These are phyloP conservation scores for Atta colombica DNA, from an alignment of 1,140 invertebrate species.

Conservation along the genomic window DNA sequence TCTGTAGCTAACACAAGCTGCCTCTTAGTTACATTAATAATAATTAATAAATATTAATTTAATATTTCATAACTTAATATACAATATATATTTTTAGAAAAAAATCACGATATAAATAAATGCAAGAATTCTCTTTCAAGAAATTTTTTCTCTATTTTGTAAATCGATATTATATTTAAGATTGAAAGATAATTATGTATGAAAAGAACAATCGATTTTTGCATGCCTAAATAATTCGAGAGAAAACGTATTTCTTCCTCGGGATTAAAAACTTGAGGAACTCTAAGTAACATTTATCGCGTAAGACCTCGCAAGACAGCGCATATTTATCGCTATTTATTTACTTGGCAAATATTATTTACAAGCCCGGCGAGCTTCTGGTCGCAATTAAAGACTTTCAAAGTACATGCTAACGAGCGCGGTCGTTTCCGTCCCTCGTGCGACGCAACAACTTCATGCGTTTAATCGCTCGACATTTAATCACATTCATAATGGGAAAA, in stretches of 20 bases:
- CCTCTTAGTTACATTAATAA: not conserved
- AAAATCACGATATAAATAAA: not conserved
- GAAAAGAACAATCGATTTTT: not conserved
- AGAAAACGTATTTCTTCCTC: not conserved
- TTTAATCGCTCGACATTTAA: slow-evolving; percentile 57
- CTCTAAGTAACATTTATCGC: slow-evolving; percentile 36
- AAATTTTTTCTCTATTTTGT: not conserved
- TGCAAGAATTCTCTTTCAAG: not conserved
- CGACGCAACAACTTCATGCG: slow-evolving; percentile 24
- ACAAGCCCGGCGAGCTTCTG: slow-evolving; percentile 18
- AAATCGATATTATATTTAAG: not conserved
- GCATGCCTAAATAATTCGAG: not conserved
- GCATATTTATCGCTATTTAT: slow-evolving; percentile 46
- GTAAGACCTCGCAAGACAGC: not conserved
- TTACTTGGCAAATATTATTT: slow-evolving; percentile 50
- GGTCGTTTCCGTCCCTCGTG: slow-evolving; percentile 30
- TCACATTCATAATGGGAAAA: slow-evolving; percentile 45
- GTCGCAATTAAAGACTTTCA: slow-evolving; percentile 61
- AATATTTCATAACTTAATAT: not conserved
- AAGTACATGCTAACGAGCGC: slow-evolving; percentile 57
- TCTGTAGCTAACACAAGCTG: not conserved
- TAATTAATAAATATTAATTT: not conserved
- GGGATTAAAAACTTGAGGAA: slow-evolving; percentile 22
- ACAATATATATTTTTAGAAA: not conserved
- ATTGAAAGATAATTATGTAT: not conserved